A percentile compares a stretch with the other conserved stretches of the same genome.
phyloP scores from a whole-genome alignment of 1,140 invertebrate genomes.

The Drepana arcuata region DNA sequence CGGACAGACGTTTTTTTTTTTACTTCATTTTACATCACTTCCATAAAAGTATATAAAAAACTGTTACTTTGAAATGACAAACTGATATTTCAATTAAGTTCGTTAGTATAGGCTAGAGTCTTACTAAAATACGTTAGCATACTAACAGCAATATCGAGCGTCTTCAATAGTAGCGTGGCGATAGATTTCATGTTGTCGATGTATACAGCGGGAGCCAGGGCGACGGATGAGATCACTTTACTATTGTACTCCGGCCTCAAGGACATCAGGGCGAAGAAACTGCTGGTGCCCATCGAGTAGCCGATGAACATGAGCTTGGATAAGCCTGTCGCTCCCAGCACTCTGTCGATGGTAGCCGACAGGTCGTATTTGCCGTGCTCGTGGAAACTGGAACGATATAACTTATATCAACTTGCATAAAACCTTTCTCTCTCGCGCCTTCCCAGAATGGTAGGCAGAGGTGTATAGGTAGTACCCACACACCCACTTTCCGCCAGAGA shows the following conservation, averaged over 20 bases:
- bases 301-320: constrained; percentile 73
- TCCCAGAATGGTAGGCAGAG: too few species aligned
- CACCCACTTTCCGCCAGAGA: too few species aligned
- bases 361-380: constrained; percentile 74
- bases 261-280: constrained; percentile 75
- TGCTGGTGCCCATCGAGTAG: constrained; percentile 76
- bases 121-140: too few species aligned
- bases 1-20: too few species aligned
- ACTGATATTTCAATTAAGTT: too few species aligned
- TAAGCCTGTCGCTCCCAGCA: constrained; percentile 71
- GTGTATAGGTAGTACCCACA: too few species aligned
- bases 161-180: constrained; percentile 22
- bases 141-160: constrained; percentile 32
- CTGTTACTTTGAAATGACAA: too few species aligned
- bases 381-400: constrained; percentile 35
- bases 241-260: constrained; percentile 72
- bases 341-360: constrained; percentile 78
- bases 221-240: constrained; percentile 66
- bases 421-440: background rate
- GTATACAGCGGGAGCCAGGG: constrained; percentile 53
- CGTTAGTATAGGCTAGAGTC: too few species aligned
- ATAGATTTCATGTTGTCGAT: constrained; percentile 33
- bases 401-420: background rate
- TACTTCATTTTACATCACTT: too few species aligned
- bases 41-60: too few species aligned